A percentile compares a stretch with the other conserved stretches of the same genome.
These are phyloP conservation scores for Rhynchomys soricoides DNA, from an alignment of 2,113 vertebrate species.

Conservation along the genomic window DNA sequence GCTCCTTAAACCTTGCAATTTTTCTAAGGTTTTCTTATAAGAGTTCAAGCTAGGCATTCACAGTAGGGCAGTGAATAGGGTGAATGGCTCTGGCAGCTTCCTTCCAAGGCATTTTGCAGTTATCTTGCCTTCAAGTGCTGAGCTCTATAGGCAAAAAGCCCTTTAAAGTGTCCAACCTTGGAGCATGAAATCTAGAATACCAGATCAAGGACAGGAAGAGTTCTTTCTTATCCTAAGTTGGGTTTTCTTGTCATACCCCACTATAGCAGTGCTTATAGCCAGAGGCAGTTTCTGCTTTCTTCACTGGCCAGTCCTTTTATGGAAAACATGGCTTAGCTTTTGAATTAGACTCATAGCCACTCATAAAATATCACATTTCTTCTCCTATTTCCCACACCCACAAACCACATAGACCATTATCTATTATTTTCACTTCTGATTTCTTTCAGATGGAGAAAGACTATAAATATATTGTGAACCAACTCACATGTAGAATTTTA, in stretches of 20 bases:
- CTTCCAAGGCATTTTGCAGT: background rate
- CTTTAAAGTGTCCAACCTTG: background rate
- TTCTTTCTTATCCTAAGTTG: background rate
- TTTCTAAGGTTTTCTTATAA: background rate
- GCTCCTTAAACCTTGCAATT: background rate
- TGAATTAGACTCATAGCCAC: background rate
- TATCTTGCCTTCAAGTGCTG: background rate
- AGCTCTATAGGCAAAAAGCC: background rate
- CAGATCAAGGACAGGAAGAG: background rate
- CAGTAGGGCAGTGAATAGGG: no score
- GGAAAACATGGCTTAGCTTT: background rate
- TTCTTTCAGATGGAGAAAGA: constrained; percentile 3
- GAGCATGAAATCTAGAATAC: background rate
- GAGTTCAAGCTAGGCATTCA: background rate
- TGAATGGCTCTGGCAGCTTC: background rate
- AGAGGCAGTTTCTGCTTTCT: background rate
- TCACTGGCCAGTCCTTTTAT: background rate
- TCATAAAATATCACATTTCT: constrained; percentile 27
- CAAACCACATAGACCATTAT: background rate
- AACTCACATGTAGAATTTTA: background rate
- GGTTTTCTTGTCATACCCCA: background rate
- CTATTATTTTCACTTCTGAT: background rate
- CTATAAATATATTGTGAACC: background rate
- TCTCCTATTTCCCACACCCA: background rate
- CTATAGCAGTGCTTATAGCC: background rate